A percentile compares a stretch with the other conserved stretches of the same genome.
phyloP scores from a whole-genome alignment of 2,888 invertebrate species.

The Anoplius nigerrimus region DNA sequence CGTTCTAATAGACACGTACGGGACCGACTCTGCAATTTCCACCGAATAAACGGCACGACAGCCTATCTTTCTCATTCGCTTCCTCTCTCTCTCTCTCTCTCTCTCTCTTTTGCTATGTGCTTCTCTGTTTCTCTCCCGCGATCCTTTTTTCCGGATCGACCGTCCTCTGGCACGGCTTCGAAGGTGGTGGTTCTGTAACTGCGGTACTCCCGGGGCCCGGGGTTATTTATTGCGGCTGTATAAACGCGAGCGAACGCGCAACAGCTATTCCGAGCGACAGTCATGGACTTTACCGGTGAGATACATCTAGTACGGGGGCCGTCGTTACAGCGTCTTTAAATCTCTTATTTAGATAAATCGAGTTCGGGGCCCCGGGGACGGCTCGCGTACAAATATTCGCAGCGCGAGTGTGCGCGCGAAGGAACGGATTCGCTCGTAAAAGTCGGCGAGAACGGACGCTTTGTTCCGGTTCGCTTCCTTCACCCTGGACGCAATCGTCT shows the following conservation, averaged over 20 bases:
- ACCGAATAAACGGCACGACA: too few species aligned
- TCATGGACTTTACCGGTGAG: slow-evolving; percentile 43
- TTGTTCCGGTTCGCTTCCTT: too few species aligned
- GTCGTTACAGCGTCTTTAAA: slow-evolving; percentile 45
- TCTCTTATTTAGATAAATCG: slow-evolving; percentile 17
- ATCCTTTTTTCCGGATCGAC: too few species aligned
- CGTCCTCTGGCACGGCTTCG: neutral
- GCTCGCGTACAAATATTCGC: neutral
- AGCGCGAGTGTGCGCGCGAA: neutral
- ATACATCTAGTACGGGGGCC: slow-evolving; percentile 42
- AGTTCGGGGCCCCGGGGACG: slow-evolving; percentile 11
- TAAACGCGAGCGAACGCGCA: slow-evolving; percentile 40
- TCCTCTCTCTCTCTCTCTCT: too few species aligned
- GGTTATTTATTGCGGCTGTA: slow-evolving; percentile 54
- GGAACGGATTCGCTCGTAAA: too few species aligned
- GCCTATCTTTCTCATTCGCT: too few species aligned
- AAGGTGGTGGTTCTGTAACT: slow-evolving; percentile 20
- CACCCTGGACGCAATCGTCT: too few species aligned
- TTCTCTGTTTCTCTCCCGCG: too few species aligned
- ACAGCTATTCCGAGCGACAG: slow-evolving; percentile 48
- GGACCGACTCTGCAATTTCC: too few species aligned
- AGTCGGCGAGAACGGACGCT: too few species aligned
- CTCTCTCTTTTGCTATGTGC: too few species aligned
- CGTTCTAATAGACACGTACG: neutral
- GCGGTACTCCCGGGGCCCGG: slow-evolving; percentile 4